A percentile compares a stretch with the other conserved stretches of the same genome.
Conservation (phyloP, 2,113 vertebrate species). For the Sarotherodon lohbergeri region DNA sequence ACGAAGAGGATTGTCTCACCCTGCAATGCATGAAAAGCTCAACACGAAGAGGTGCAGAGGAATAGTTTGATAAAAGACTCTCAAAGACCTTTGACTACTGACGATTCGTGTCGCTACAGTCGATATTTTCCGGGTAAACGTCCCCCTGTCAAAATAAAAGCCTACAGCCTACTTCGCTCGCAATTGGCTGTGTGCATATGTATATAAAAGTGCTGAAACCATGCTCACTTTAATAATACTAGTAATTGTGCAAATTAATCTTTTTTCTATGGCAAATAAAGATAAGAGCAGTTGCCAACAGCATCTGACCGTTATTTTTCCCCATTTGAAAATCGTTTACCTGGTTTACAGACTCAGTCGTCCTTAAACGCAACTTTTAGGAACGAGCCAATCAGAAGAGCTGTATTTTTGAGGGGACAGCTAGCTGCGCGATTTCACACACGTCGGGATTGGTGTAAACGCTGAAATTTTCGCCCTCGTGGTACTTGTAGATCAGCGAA, state of each 20-base stretch:
- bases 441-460: background rate
- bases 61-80: background rate
- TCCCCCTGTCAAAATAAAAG: conserved; percentile 55
- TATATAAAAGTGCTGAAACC: background rate
- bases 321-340: background rate
- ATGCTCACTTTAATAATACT: background rate
- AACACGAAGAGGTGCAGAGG: background rate
- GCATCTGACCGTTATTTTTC: background rate
- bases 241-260: too few species aligned
- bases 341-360: background rate
- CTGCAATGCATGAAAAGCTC: background rate
- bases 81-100: background rate
- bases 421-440: background rate
- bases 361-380: background rate
- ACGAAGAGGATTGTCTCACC: background rate
- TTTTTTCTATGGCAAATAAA: accelerated
- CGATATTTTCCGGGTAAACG: conserved; percentile 7
- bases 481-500: background rate
- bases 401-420: background rate
- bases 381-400: conserved; percentile 37
- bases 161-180: background rate
- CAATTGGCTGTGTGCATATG: accelerated
- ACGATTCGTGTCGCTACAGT: background rate
- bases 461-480: accelerated
- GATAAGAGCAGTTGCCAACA: accelerated